Evolutionary conservation across 2,113 vertebrate species (phyloP).

Genomic region (Paracanthobrama guichenoti): DNA sequence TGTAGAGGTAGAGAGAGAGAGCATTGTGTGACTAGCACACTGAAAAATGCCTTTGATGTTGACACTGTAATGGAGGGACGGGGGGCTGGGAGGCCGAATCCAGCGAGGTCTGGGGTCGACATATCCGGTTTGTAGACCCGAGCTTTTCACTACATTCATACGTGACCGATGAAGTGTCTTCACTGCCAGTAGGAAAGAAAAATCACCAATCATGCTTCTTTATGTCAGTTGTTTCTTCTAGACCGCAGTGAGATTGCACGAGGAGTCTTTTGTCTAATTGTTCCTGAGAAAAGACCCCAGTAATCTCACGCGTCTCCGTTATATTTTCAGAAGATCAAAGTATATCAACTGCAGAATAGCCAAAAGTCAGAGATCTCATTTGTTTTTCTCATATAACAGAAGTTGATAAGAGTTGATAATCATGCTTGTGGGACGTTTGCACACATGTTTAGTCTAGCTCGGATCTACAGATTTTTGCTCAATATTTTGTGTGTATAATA

Average conservation of each 20-base stretch:
- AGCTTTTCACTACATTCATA: background rate
- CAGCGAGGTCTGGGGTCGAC: slow-evolving; percentile 26
- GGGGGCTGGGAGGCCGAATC: slow-evolving; percentile 4
- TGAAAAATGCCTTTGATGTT: slow-evolving; percentile 60
- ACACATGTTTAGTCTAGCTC: slow-evolving; percentile 10
- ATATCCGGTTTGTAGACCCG: slow-evolving; percentile 27
- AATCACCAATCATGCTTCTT: background rate
- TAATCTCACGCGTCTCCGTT: background rate
- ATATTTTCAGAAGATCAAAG: background rate
- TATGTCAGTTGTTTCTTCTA: background rate
- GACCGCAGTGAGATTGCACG: background rate
- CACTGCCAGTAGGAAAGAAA: background rate
- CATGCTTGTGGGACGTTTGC: background rate
- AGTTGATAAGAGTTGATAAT: too few species aligned
- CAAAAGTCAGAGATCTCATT: background rate
- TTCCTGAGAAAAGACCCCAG: background rate
- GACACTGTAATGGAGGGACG: slow-evolving; percentile 18
- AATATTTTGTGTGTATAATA: background rate
- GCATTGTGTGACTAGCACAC: slow-evolving; percentile 61
- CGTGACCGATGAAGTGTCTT: slow-evolving; percentile 13
- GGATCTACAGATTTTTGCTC: background rate
- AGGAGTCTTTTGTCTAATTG: background rate
- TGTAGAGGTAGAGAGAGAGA: slow-evolving; percentile 12
- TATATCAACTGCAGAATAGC: background rate
- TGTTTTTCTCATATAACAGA: too few species aligned